phyloP scores from a whole-genome alignment of 2,888 invertebrate species.

The Cheilosia urbana region DNA sequence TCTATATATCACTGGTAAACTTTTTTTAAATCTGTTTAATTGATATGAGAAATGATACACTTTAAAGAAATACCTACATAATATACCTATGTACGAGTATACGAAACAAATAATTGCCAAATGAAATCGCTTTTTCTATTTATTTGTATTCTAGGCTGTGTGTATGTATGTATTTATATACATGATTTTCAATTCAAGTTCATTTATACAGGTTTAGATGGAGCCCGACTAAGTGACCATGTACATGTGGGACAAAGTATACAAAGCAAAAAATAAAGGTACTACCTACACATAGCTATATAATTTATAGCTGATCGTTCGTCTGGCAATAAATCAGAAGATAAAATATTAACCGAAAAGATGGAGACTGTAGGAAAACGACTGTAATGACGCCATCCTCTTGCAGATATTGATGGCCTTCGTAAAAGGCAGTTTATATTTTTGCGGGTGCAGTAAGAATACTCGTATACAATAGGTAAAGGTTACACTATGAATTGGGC shows the following conservation, averaged over 20 bases:
- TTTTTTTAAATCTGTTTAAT: too few relatives aligned
- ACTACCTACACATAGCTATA: conserved; percentile 8
- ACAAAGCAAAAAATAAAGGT: conserved; percentile 9
- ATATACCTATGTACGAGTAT: too few relatives aligned
- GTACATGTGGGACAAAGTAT: conserved; percentile 19
- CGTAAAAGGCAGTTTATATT: conserved; percentile 54
- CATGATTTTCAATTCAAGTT: too few relatives aligned
- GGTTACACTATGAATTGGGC: conserved; percentile 22
- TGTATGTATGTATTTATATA: background rate
- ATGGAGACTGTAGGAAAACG: conserved; percentile 19
- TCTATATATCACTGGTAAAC: too few relatives aligned
- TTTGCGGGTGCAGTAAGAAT: conserved; percentile 35
- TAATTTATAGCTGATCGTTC: conserved; percentile 50
- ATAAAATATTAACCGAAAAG: conserved; percentile 60
- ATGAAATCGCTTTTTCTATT: too few relatives aligned
- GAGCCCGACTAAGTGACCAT: conserved; percentile 14
- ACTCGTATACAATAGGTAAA: background rate
- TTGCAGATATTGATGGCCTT: conserved; percentile 54
- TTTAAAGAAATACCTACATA: too few relatives aligned
- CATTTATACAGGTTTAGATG: background rate
- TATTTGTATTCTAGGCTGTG: background rate
- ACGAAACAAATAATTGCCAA: too few relatives aligned
- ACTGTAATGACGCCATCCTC: conserved; percentile 18
- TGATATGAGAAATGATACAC: too few relatives aligned
- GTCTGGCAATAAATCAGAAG: conserved; percentile 60